A percentile compares a stretch with the other conserved stretches of the same genome.
These are phyloP conservation scores for Autographa pulchrina DNA, from an alignment of 2,888 invertebrate species.

Conservation along the genomic window DNA sequence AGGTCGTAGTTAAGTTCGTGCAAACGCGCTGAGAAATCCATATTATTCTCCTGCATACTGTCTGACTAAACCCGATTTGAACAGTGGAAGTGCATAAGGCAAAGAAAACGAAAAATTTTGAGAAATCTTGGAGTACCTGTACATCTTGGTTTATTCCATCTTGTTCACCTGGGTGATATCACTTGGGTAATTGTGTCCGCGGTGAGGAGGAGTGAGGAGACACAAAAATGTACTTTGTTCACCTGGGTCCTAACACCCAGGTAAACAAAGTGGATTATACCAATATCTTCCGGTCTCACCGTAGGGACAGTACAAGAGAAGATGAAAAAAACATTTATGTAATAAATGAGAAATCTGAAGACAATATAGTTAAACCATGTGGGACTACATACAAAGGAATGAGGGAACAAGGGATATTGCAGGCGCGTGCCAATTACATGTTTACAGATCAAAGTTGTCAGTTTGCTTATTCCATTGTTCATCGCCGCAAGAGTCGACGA, in stretches of 20 bases:
- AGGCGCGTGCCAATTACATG: constrained; percentile 28
- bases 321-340: not conserved
- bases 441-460: constrained; percentile 33
- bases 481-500: constrained; percentile 19
- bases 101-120: too few relatives aligned
- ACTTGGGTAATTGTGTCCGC: too few relatives aligned
- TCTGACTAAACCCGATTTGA: too few relatives aligned
- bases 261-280: too few relatives aligned
- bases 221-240: too few relatives aligned
- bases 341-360: too few relatives aligned
- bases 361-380: not conserved
- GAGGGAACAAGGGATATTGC: constrained; percentile 1
- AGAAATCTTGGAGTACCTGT: too few relatives aligned
- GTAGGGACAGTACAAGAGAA: not conserved
- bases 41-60: not conserved
- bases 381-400: not conserved
- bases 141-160: too few relatives aligned
- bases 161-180: too few relatives aligned
- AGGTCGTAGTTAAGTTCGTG: not conserved
- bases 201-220: too few relatives aligned
- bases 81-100: not conserved
- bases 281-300: too few relatives aligned
- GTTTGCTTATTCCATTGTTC: constrained; percentile 35
- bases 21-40: not conserved
- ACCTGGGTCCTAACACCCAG: too few relatives aligned